Base-by-base conservation (phyloP, 2,113 vertebrate species). In the Nerophis ophidion region DNA sequence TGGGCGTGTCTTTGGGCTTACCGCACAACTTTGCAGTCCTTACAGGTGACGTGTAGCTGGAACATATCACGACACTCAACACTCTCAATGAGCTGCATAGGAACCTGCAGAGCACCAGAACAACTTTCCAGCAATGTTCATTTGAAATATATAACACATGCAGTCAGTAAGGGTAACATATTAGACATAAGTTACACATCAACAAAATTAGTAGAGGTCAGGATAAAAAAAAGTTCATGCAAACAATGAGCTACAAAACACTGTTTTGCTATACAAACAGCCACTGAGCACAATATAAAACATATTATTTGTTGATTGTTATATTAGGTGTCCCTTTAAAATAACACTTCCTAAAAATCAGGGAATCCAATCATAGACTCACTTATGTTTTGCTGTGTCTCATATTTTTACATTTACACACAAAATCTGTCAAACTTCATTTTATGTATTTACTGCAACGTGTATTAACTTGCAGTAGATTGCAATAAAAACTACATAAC, bases 11-110 rank as follows among this genome's bases (percentile, higher is more conserved):
- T 8, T 48, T 56, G 42, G 2, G 8, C 82, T 0, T 92, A 98
- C 96, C 96, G 94, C 84, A 97, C 91, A 47, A 99, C 91, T 87
- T 99, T 98, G 86, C 96, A 98, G 90, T 99, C 97, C 84, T 99
- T 99, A 84, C 97, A 99, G 67, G 94, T 98, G 85, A 99, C 89
- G 56, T 96, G 94, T 64, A 99, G 93, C 64, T 98, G 97, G 82
- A 98, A 98, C 84, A 97, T 98, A 64, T 99, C 97, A 10, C 95
- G 89, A 79, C 94, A 97, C 87, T 98, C 96, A 45, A 95, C 93
- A 2, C 86, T 92, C 85, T 99, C 97, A 35, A 98, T 94, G 48
- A 99, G 92, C 88, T 96, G 96, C 75, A 99, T 81, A 3, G 97
- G 97, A 85, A 99, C 93, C 96, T 98, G 87, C 1, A 19, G 36